Evolutionary conservation across 2,113 vertebrate genomes (phyloP), one percentile per base, ranked within the genome.

Genomic region (Rynchops niger): DNA sequence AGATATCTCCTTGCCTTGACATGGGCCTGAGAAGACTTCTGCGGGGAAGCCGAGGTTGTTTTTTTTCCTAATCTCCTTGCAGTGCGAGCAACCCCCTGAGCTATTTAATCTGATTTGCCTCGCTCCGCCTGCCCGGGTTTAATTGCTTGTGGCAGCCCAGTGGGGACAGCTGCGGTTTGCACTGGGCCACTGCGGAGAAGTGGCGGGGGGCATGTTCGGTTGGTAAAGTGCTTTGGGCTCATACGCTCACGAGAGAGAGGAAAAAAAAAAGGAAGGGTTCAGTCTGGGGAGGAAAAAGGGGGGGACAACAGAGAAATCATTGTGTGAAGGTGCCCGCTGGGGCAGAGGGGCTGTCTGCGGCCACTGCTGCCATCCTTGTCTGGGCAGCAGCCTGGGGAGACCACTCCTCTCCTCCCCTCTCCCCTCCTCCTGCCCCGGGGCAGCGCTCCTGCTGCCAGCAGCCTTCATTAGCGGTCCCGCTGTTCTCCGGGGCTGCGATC

Each of bases 61-160:
- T 69, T 82, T 63, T 82, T 12, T 12, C 71, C 71, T 81, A 95
- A 91, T 84, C 88, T 73, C 65, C 59, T 88, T 14, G 83, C 90
- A n/a, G 88, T 34, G 56, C 5, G 30, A 87, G 91, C n/a, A 45
- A 94, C 91, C 94, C 95, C 94, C 78, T 86, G 96, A 96, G 94
- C 95, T 94, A 93, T 97, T 97, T 97, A 97, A 97, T 96, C 94
- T 94, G 96, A 97, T 96, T 97, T 96, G 70, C 94, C 42, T 95
- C 62, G 91, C 93, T 97, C 94, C 4, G 89, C 94, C 94, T 95
- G 91, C 86, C 91, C 91, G 38, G 77, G 10, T 1, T 71, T 97
- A 97, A 97, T 97, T 96, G 96, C 81, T 97, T 95, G 94, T 97
- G 97, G 93, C 96, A 96, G 97, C 84, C 12, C 50, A 5, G 70